Evolutionary conservation across 2,797 vertebrate genomes (phyloP).

Genomic region (Dermochelys coriacea): DNA sequence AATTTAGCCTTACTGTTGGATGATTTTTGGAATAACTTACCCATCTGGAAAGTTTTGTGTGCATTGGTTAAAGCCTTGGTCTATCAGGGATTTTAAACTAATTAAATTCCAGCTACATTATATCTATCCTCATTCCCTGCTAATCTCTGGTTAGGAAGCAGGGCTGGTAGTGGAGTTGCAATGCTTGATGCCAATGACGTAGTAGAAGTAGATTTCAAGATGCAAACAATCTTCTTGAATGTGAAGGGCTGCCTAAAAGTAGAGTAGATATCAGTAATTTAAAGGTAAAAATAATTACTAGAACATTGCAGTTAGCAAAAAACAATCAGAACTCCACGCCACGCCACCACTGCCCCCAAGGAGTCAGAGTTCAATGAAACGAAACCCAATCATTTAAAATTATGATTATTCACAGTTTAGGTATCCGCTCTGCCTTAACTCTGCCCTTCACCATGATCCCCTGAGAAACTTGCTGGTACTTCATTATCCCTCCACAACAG

Average conservation of each 20-base stretch:
- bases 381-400: background rate
- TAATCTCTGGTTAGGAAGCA: background rate
- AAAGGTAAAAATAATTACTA: background rate
- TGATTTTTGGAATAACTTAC: conserved; percentile 12
- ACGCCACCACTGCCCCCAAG: background rate
- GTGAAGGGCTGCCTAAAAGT: background rate
- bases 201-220: background rate
- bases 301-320: background rate
- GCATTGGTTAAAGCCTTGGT: too few species aligned
- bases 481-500: background rate
- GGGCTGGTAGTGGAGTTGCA: background rate
- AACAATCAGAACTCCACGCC: background rate
- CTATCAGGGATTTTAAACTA: too few species aligned
- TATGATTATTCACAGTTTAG: background rate
- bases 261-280: background rate
- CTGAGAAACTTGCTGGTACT: background rate
- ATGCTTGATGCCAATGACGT: background rate
- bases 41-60: background rate
- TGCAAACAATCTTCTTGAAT: background rate
- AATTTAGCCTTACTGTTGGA: background rate
- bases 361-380: conserved; percentile 10
- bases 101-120: too few species aligned
- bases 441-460: background rate
- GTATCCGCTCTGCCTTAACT: background rate
- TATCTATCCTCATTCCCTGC: background rate